phyloP scores from a whole-genome alignment of 2,797 vertebrate species.

The Yasuhikotakia modesta region DNA sequence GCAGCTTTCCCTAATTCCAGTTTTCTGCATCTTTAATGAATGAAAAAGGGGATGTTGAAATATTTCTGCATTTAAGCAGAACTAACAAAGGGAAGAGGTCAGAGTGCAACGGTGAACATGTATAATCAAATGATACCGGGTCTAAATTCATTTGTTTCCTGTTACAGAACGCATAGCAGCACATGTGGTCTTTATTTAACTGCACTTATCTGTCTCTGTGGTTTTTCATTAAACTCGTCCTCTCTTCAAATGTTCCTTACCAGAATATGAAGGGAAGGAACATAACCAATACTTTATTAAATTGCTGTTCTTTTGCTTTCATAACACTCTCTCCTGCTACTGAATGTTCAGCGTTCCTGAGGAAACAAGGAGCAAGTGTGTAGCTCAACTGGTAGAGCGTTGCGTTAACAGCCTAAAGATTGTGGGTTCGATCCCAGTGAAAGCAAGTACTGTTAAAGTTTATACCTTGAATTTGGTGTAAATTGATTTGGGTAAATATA shows the following conservation, averaged over 20 bases:
- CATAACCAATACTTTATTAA: slow-evolving; percentile 57
- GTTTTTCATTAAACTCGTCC: slow-evolving; percentile 50
- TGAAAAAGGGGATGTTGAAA: slow-evolving; percentile 56
- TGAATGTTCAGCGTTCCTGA: not conserved
- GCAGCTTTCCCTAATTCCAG: slow-evolving; percentile 38
- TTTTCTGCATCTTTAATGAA: slow-evolving; percentile 56
- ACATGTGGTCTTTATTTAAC: slow-evolving; percentile 47
- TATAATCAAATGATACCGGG: slow-evolving; percentile 58
- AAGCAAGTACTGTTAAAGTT: no score
- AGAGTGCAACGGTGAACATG: slow-evolving; percentile 49
- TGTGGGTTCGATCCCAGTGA: no score
- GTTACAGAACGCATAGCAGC: slow-evolving; percentile 44
- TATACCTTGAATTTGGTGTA: no score
- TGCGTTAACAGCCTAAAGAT: no score
- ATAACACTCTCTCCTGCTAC: slow-evolving; percentile 47
- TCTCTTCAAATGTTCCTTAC: slow-evolving; percentile 32
- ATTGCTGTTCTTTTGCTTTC: slow-evolving; percentile 57
- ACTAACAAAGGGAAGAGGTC: slow-evolving; percentile 60
- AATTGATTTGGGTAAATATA: no score
- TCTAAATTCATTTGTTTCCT: slow-evolving; percentile 54
- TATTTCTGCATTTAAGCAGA: slow-evolving; percentile 56
- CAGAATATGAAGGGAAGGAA: slow-evolving; percentile 36
- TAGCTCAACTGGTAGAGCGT: no score
- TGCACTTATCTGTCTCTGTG: slow-evolving; percentile 46
- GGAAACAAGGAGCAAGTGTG: no score